Evolutionary conservation across 2,888 invertebrate species (phyloP).

Genomic region (Caenorhabditis sulstoni): DNA sequence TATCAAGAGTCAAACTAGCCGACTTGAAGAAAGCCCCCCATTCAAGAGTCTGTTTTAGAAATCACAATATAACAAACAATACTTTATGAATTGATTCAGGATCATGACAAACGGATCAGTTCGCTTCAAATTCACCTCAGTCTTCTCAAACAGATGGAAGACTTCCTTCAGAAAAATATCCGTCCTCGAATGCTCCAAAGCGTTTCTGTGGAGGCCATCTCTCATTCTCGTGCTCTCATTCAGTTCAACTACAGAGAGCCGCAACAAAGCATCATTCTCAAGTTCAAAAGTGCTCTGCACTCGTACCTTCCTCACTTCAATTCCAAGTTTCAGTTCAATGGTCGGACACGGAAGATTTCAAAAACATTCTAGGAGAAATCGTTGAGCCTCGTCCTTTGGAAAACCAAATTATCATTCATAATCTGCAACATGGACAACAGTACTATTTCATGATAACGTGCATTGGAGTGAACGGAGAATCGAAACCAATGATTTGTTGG

Average conservation of each 20-base stretch:
- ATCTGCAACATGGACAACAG: conserved; percentile 49
- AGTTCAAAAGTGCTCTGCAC: conserved; percentile 66
- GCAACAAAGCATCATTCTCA: conserved; percentile 58
- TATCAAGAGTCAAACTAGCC: conserved; percentile 41
- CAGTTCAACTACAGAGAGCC: conserved; percentile 49
- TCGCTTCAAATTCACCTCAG: conserved; percentile 48
- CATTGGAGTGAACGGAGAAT: conserved; percentile 94
- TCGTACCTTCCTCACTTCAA: too few species aligned
- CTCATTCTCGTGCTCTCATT: conserved; percentile 51
- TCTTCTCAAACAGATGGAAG: conserved; percentile 45
- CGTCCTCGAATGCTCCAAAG: conserved; percentile 39
- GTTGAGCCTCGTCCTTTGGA: conserved; percentile 39
- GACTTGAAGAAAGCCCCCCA: conserved; percentile 48
- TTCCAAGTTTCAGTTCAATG: conserved; percentile 88
- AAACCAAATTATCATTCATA: conserved; percentile 36
- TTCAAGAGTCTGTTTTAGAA: conserved; percentile 46
- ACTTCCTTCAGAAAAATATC: conserved; percentile 39
- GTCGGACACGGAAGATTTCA: conserved; percentile 91
- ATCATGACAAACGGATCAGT: conserved; percentile 46
- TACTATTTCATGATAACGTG: conserved; percentile 89
- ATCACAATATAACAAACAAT: background rate
- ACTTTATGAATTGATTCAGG: conserved; percentile 19
- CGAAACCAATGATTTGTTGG: conserved; percentile 87
- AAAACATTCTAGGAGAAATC: conserved; percentile 84
- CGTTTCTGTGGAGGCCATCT: conserved; percentile 61